Evolutionary conservation across 2,888 invertebrate genomes (phyloP).

Genomic region (Stenodema calcarata): DNA sequence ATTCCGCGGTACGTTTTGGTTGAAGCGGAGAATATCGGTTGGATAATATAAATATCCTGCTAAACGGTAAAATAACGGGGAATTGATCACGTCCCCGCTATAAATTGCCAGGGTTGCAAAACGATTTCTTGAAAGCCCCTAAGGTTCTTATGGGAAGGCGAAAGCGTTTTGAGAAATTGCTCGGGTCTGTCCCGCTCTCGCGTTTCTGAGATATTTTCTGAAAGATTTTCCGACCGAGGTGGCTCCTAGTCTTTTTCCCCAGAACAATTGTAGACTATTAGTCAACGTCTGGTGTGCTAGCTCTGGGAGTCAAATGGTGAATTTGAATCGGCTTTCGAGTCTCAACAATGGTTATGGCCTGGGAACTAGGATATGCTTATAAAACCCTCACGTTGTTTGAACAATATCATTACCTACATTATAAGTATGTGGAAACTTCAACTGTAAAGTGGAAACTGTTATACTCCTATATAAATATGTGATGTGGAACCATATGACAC

Average conservation of each 20-base stretch:
- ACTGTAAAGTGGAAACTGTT: too few relatives aligned
- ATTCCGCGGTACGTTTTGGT: too few relatives aligned
- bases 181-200: not conserved
- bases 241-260: not conserved
- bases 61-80: not conserved
- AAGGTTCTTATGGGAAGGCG: not conserved
- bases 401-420: too few relatives aligned
- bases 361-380: too few relatives aligned
- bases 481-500: too few relatives aligned
- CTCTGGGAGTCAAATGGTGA: not conserved
- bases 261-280: not conserved
- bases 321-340: not conserved
- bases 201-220: not conserved
- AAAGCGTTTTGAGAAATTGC: not conserved
- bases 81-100: not conserved
- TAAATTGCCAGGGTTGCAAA: not conserved
- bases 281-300: not conserved
- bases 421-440: too few relatives aligned
- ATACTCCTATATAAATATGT: too few relatives aligned
- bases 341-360: not conserved
- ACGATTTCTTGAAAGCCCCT: not conserved
- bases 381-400: too few relatives aligned
- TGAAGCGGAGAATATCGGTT: too few relatives aligned
- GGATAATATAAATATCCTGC: not conserved
- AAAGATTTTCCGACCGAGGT: not conserved